Evolutionary conservation across 2,113 vertebrate species (phyloP).

Genomic region (Grammomys surdaster): DNA sequence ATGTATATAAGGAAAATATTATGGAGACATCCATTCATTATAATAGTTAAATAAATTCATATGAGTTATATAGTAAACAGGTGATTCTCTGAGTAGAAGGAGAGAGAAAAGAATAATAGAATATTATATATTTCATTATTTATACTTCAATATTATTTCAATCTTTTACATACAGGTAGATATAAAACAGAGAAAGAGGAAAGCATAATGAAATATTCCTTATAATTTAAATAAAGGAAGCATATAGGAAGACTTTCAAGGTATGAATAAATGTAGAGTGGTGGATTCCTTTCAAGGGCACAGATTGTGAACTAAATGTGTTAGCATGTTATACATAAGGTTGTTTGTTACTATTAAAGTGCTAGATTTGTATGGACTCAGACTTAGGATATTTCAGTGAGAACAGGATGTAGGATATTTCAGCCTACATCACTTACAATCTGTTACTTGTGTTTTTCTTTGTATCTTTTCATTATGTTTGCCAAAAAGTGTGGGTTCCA

Average conservation of each 20-base stretch:
- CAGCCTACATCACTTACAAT: background rate
- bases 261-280: background rate
- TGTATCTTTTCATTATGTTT: background rate
- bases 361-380: background rate
- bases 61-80: background rate
- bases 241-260: background rate
- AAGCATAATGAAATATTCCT: background rate
- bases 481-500: background rate
- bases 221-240: background rate
- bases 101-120: background rate
- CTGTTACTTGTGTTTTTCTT: background rate
- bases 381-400: background rate
- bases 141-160: background rate
- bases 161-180: background rate
- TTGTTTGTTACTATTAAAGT: background rate
- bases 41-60: slow-evolving; percentile 22
- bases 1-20: background rate
- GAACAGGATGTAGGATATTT: background rate
- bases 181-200: background rate
- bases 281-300: background rate
- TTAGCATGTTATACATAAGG: background rate
- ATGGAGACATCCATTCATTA: background rate
- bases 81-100: background rate
- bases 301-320: background rate
- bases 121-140: background rate